phyloP scores from a whole-genome alignment of 2,113 vertebrate species.

The Galemys pyrenaicus region DNA sequence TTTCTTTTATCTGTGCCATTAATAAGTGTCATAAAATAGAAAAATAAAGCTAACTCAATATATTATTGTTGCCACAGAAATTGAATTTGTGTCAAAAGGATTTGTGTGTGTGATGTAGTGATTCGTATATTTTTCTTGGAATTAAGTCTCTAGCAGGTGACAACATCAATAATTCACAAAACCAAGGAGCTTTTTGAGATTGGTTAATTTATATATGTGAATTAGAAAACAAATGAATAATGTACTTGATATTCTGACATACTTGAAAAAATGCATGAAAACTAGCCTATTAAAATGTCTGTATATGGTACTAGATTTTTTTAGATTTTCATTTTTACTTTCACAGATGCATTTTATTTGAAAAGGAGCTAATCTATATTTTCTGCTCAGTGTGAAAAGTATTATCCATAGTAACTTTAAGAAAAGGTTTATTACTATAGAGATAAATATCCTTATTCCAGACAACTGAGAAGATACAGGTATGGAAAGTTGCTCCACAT shows the following conservation, averaged over 20 bases:
- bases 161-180: conserved; percentile 82
- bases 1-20: conserved; percentile 74
- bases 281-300: conserved; percentile 56
- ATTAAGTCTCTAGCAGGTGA: conserved; percentile 81
- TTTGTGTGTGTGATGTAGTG: conserved; percentile 80
- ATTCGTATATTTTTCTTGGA: conserved; percentile 80
- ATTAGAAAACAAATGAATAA: conserved; percentile 73
- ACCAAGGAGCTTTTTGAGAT: conserved; percentile 73
- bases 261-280: conserved; percentile 56
- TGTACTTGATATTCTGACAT: conserved; percentile 64
- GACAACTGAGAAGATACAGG: conserved; percentile 16
- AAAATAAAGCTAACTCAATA: conserved; percentile 79
- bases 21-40: conserved; percentile 78
- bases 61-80: conserved; percentile 80
- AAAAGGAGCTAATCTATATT: conserved; percentile 59
- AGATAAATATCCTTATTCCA: neutral
- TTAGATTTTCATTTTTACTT: conserved; percentile 50
- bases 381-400: conserved; percentile 46
- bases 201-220: conserved; percentile 78
- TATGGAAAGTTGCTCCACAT: neutral
- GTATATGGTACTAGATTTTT: conserved; percentile 21
- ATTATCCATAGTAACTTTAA: conserved; percentile 46
- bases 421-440: neutral
- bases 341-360: conserved; percentile 45
- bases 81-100: conserved; percentile 83